Evolutionary conservation across 2,888 invertebrate species (phyloP), one percentile per base, ranked within the genome.

Genomic region (Caenorhabditis sp.): DNA sequence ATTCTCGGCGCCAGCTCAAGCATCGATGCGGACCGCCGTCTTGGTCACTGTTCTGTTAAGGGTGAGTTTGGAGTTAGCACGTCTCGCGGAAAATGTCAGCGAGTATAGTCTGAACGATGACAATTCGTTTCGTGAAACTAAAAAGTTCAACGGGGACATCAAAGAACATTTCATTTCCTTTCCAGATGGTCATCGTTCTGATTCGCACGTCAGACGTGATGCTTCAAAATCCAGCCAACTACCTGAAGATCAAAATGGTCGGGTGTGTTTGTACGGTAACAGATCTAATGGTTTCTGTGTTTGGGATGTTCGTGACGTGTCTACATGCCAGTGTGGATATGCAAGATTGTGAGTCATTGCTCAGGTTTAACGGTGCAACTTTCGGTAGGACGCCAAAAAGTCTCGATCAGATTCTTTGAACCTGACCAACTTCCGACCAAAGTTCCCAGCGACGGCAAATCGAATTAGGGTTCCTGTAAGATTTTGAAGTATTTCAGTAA

Each of bases 401-500:
- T n/a, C n/a, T n/a, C n/a, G n/a, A n/a, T n/a, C n/a, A n/a, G n/a
- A n/a, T n/a, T n/a, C n/a, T n/a, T n/a, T n/a, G n/a, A n/a, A n/a
- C n/a, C n/a, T n/a, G n/a, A n/a, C n/a, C n/a, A n/a, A n/a, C n/a
- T n/a, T n/a, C n/a, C n/a, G n/a, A n/a, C n/a, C n/a, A n/a, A n/a
- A n/a, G n/a, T n/a, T n/a, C n/a, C n/a, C n/a, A n/a, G n/a, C n/a
- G n/a, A n/a, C n/a, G n/a, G n/a, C n/a, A n/a, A n/a, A n/a, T n/a
- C n/a, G n/a, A 31, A 22, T 22, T 22, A n/a, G 5, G 22, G 22
- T 2, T 22, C 2, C 51, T 51, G 10, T 51, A 7, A 24, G 19
- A 22, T 10, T 10, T n/a, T n/a, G n/a, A n/a, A n/a, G n/a, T n/a
- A n/a, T 79, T 79, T 63, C 83, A 83, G 83, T 83, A 63, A 49